A percentile compares a stretch with the other conserved stretches of the same genome.
These are phyloP conservation scores for Dendroctonus valens DNA, from an alignment of 1,140 invertebrate genomes.

Conservation along the genomic window DNA sequence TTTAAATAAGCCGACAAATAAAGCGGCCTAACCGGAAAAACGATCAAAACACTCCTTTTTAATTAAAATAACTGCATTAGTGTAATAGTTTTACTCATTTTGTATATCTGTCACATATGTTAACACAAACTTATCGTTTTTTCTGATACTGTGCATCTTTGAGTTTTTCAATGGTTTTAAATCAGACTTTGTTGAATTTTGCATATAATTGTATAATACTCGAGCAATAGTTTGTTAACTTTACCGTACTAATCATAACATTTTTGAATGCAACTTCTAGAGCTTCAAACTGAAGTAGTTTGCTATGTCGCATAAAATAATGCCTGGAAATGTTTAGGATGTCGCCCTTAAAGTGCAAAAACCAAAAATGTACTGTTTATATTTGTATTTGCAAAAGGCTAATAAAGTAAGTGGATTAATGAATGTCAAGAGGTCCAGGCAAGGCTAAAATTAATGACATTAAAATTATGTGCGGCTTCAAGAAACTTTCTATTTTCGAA, in stretches of 20 bases:
- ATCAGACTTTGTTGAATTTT: no score
- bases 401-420: slow-evolving; percentile 30
- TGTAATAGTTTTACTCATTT: slow-evolving; percentile 6
- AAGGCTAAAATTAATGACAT: slow-evolving; percentile 29
- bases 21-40: slow-evolving; percentile 16
- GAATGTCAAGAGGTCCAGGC: slow-evolving; percentile 18
- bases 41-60: slow-evolving; percentile 11
- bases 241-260: no score
- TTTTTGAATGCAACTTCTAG: no score
- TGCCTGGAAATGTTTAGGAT: not conserved
- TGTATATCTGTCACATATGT: not conserved
- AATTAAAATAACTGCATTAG: slow-evolving; percentile 12
- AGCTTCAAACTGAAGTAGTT: no score
- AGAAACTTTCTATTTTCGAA: slow-evolving; percentile 31
- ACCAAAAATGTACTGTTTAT: slow-evolving; percentile 3
- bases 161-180: no score
- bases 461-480: slow-evolving; percentile 27
- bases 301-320: no score
- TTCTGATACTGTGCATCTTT: no score
- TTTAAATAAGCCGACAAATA: slow-evolving; percentile 27
- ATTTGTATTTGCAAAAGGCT: slow-evolving; percentile 17
- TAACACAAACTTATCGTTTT: no score
- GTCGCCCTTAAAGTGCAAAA: not conserved
- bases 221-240: no score
- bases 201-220: no score